Evolutionary conservation across 2,888 invertebrate species (phyloP).

Genomic region (Julus scanicus): DNA sequence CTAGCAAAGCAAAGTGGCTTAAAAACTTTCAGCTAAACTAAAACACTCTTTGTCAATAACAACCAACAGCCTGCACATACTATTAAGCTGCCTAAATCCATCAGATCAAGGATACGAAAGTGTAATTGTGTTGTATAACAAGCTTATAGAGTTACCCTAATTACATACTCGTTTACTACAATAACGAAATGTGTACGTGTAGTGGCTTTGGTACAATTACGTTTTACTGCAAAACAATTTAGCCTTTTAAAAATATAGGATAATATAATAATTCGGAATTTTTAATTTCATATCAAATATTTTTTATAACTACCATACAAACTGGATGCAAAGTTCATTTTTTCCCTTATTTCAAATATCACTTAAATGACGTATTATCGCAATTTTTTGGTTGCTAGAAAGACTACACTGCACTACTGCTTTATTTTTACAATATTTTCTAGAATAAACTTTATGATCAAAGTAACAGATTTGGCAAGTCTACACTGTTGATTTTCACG

Average conservation of each 20-base stretch:
- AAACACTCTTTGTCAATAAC: too few relatives aligned
- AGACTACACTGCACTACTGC: neutral
- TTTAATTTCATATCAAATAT: neutral
- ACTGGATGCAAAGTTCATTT: neutral
- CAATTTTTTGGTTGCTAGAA: too few relatives aligned
- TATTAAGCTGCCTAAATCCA: neutral
- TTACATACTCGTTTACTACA: neutral
- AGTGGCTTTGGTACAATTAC: neutral
- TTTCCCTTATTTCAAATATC: neutral
- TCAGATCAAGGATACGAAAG: neutral
- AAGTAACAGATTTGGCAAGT: neutral
- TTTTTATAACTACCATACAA: neutral
- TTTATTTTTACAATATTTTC: neutral
- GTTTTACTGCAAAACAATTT: neutral
- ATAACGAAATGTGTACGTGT: neutral
- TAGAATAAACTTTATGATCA: neutral
- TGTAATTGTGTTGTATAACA: neutral
- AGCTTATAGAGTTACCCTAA: neutral
- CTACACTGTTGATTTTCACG: neutral
- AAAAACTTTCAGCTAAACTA: too few relatives aligned
- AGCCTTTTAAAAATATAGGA: neutral
- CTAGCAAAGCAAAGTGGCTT: too few relatives aligned
- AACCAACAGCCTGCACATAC: too few relatives aligned
- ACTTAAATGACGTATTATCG: neutral
- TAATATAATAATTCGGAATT: constrained; percentile 4